These are phyloP conservation scores for Poeciliopsis retropinna DNA, from an alignment of 2,113 vertebrate genomes.

Conservation along the genomic window DNA sequence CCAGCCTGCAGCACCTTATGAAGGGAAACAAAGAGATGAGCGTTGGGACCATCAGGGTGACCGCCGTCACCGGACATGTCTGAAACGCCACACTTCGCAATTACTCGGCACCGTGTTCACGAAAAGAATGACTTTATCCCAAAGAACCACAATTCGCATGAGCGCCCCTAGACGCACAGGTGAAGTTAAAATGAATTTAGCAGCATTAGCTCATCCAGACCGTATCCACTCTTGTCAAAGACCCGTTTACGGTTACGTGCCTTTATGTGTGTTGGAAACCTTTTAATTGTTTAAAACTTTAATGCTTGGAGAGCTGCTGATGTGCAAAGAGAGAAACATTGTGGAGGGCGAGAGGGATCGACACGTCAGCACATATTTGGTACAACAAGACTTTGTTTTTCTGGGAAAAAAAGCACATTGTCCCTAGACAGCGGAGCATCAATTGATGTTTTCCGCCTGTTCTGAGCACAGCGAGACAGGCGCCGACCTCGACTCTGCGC, in stretches of 20 bases:
- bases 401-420: constrained; percentile 70
- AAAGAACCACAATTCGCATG: constrained; percentile 56
- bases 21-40: constrained; percentile 93
- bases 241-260: constrained; percentile 96
- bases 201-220: constrained; percentile 35
- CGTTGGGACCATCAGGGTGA: constrained; percentile 89
- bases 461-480: constrained; percentile 39
- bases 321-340: constrained; percentile 33
- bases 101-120: constrained; percentile 27
- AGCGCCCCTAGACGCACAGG: constrained; percentile 37
- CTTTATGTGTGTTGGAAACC: constrained; percentile 91
- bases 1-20: constrained; percentile 92
- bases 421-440: constrained; percentile 30
- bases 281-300: constrained; percentile 51
- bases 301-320: constrained; percentile 16
- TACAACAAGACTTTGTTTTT: constrained; percentile 33
- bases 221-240: constrained; percentile 77
- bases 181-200: constrained; percentile 39
- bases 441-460: constrained; percentile 6
- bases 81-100: constrained; percentile 68
- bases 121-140: constrained; percentile 40
- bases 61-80: constrained; percentile 89
- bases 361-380: constrained; percentile 19
- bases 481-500: constrained; percentile 14
- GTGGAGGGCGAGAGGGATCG: constrained; percentile 14